phyloP scores from a whole-genome alignment of 2,888 invertebrate species.

The Hirtodrosophila cameraria region DNA sequence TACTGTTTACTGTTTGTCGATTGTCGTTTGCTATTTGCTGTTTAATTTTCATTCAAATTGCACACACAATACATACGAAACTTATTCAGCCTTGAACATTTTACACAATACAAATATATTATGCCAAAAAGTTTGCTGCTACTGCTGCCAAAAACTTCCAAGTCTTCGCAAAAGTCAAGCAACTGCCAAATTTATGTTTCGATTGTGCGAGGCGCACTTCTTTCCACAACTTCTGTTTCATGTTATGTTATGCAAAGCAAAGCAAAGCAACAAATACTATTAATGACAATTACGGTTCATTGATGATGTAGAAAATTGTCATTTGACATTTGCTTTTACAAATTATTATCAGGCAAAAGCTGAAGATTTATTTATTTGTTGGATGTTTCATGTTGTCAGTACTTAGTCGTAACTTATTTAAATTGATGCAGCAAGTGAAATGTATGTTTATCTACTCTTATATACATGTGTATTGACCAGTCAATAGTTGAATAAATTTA shows the following conservation, averaged over 20 bases:
- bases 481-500: conserved; percentile 51
- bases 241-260: conserved; percentile 60
- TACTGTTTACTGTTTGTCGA: neutral
- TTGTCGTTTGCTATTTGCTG: conserved; percentile 16
- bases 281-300: conserved; percentile 74
- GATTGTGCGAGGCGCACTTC: conserved; percentile 20
- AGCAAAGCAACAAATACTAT: conserved; percentile 59
- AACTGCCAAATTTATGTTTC: conserved; percentile 61
- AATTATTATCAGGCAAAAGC: conserved; percentile 24
- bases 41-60: conserved; percentile 55
- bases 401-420: conserved; percentile 36
- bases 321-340: conserved; percentile 29
- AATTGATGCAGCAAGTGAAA: conserved; percentile 45
- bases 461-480: conserved; percentile 15
- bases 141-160: conserved; percentile 43
- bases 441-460: too few relatives aligned
- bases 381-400: conserved; percentile 6
- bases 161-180: conserved; percentile 32
- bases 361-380: conserved; percentile 27
- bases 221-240: conserved; percentile 1
- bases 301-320: conserved; percentile 54
- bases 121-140: conserved; percentile 37
- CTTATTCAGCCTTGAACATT: conserved; percentile 69
- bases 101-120: conserved; percentile 50
- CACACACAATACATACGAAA: conserved; percentile 41